Evolutionary conservation across 2,888 invertebrate species (phyloP).

Genomic region (Watsonalla cultraria): DNA sequence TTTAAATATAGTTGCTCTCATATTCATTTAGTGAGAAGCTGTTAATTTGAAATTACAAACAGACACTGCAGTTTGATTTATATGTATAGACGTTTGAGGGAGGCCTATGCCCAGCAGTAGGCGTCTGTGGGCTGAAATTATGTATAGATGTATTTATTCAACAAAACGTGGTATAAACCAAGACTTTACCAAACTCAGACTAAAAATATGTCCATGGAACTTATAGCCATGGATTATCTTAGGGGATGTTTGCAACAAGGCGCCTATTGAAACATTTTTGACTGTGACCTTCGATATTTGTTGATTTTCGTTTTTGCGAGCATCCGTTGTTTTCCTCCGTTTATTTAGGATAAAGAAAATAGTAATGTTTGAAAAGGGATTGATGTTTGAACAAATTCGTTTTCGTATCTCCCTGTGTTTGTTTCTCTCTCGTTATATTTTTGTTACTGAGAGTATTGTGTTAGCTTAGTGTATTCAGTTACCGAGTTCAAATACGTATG

Average conservation of each 20-base stretch:
- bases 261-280: conserved; percentile 18
- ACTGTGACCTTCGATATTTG: conserved; percentile 11
- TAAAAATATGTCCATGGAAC: too few relatives aligned
- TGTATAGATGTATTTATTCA: too few relatives aligned
- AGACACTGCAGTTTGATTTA: too few relatives aligned
- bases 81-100: too few relatives aligned
- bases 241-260: conserved; percentile 7
- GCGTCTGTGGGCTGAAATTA: too few relatives aligned
- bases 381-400: conserved; percentile 1
- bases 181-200: too few relatives aligned
- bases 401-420: neutral
- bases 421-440: neutral
- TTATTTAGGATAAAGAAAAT: conserved; percentile 28
- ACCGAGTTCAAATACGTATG: too few relatives aligned
- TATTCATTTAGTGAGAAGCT: too few relatives aligned
- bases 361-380: conserved; percentile 7
- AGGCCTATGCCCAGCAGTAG: too few relatives aligned
- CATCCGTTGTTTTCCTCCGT: conserved; percentile 1
- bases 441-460: neutral
- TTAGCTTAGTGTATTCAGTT: neutral
- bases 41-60: too few relatives aligned
- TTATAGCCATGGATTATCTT: neutral
- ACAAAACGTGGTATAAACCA: too few relatives aligned
- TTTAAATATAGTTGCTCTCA: too few relatives aligned
- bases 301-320: conserved; percentile 18